Evolutionary conservation across 1,140 invertebrate species (phyloP), one percentile per base, ranked within the genome.

Genomic region (Delia radicum): DNA sequence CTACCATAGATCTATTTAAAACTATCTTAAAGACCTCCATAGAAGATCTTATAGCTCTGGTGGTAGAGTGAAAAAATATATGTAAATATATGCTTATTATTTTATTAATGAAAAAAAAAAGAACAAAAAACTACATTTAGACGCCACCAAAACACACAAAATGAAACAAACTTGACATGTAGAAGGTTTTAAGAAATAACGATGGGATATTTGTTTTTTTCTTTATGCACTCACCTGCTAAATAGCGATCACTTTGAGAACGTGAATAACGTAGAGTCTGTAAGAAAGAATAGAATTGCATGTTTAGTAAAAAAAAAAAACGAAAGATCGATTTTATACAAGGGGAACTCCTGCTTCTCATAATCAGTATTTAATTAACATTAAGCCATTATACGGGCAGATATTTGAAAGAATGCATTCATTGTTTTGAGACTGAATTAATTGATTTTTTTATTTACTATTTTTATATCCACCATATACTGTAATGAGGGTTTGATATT

Each of bases 181-280:
- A 24, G 29, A 69, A 31, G 48, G 29, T 24, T 27, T 28, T 24
- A 0, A 13, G n/a, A 37, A 21, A 33, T 18, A 69, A 55, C 48
- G n/a, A 55, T 55, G n/a, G 24, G n/a, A 78, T 13, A 26, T 69
- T 12, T 65, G 6, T 5, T 12, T n/a, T n/a, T n/a, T n/a, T n/a
- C n/a, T n/a, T n/a, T n/a, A n/a, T n/a, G n/a, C n/a, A 89, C 88
- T 88, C 86, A 88, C 88, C 88, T 86, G 87, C 86, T 82, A 88
- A 87, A 84, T 88, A 87, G 81, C 88, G 86, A 85, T 88, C 88
- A 81, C 87, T 89, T 84, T 89, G 88, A 42, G 87, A 89, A 80
- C 88, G 86, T 79, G 87, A 86, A 82, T 86, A 86, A 73, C 85
- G 82, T 78, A 86, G 78, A 26, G 82, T 82, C 85, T 86, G 78